Evolutionary conservation across 2,888 invertebrate genomes (phyloP), one percentile per base, ranked within the genome.

Genomic region (Lithophane ornitopus): DNA sequence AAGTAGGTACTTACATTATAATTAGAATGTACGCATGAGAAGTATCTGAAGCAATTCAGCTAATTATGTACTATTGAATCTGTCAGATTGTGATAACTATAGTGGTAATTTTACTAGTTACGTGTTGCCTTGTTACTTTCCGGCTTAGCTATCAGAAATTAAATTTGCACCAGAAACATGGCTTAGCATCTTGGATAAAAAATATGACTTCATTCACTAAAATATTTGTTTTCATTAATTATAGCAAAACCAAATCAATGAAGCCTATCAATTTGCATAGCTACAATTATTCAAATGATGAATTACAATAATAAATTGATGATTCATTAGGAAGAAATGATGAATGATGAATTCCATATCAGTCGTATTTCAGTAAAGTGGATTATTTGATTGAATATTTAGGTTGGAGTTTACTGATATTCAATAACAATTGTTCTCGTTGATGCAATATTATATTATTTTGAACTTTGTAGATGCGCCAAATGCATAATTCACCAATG

Each of bases 261-360:
- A 67, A 74, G 9, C 19, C 19, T 59, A 65, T 65, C 26, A n/a
- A 78, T 74, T 52, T n/a, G 62, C 22, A 49, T 49, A 49, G 22
- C 14, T 41, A 56, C 8, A 26, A 41, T 56, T n/a, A 34, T 41
- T 49, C 9, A 41, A 78, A 69, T 69, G 2, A 69, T 77, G 2
- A 63, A 77, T 77, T 63, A 34, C n/a, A 41, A 76, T 49, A 28
- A 41, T 59, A 44, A 59, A 65, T 16, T 9, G 14, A 28, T 54
- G 22, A 16, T 46, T 46, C 22, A 62, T 56, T 68, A 28, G 26
- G 16, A n/a, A n/a, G n/a, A n/a, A n/a, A n/a, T n/a, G n/a, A n/a
- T n/a, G n/a, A n/a, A n/a, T n/a, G n/a, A n/a, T n/a, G n/a, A n/a
- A n/a, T n/a, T n/a, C n/a, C n/a, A n/a, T 41, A 49, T 76, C 4